Evolutionary conservation across 2,888 invertebrate species (phyloP).

Genomic region (Mimas tiliae): DNA sequence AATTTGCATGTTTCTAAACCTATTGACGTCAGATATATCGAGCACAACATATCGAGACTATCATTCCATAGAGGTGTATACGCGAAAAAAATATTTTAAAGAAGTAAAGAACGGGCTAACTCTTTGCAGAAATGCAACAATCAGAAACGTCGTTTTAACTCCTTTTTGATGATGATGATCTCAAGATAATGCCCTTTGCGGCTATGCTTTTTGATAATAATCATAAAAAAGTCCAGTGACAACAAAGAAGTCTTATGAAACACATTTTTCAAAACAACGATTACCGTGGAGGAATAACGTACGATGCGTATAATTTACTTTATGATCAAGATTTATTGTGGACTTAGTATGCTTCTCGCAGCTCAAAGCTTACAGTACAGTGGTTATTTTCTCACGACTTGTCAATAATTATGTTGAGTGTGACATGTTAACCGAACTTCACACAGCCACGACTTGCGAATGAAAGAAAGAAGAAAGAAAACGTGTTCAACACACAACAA

Average conservation of each 20-base stretch:
- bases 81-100: too few relatives aligned
- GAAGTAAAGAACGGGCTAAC: too few relatives aligned
- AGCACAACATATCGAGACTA: too few relatives aligned
- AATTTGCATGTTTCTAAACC: not conserved
- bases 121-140: too few relatives aligned
- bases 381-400: conserved; percentile 7
- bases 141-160: too few relatives aligned
- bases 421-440: not conserved
- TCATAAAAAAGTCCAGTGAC: not conserved
- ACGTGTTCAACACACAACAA: not conserved
- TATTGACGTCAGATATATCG: not conserved
- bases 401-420: conserved; percentile 11
- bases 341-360: conserved; percentile 17
- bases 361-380: not conserved
- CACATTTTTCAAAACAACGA: not conserved
- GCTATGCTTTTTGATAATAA: not conserved
- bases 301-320: conserved; percentile 1
- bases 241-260: not conserved
- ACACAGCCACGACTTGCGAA: not conserved
- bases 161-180: too few relatives aligned
- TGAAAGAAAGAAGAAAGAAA: not conserved
- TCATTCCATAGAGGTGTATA: too few relatives aligned
- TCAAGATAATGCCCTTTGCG: too few relatives aligned
- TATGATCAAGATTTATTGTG: not conserved
- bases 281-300: not conserved